A percentile compares a stretch with the other conserved stretches of the same genome.
phyloP scores from a whole-genome alignment of 2,797 vertebrate genomes.

The Gambusia yucatana region DNA sequence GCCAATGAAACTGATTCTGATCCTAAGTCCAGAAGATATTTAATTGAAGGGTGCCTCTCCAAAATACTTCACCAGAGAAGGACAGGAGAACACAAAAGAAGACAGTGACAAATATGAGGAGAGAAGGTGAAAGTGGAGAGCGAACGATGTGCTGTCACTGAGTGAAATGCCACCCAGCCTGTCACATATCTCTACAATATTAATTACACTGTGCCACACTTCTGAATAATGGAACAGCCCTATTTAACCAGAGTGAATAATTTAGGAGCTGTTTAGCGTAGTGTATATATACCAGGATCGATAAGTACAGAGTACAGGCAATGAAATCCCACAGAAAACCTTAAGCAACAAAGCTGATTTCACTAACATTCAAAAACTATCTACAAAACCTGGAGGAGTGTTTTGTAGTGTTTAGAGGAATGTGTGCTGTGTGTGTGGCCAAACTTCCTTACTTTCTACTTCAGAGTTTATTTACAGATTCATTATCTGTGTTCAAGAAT shows the following conservation, averaged over 20 bases:
- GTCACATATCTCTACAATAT: slow-evolving; percentile 86
- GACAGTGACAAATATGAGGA: slow-evolving; percentile 32
- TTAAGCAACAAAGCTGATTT: slow-evolving; percentile 61
- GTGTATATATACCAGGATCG: slow-evolving; percentile 84
- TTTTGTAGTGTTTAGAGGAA: background rate
- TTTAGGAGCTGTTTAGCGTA: slow-evolving; percentile 80
- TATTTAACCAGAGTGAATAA: slow-evolving; percentile 87
- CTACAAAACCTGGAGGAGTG: background rate
- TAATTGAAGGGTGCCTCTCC: slow-evolving; percentile 2
- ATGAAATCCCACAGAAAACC: slow-evolving; percentile 77
- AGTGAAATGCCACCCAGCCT: slow-evolving; percentile 78
- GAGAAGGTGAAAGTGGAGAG: slow-evolving; percentile 48
- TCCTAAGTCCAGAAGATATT: background rate
- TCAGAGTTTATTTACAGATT: slow-evolving; percentile 22
- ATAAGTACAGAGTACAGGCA: slow-evolving; percentile 79
- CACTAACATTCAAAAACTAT: slow-evolving; percentile 39
- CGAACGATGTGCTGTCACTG: slow-evolving; percentile 62
- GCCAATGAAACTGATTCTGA: background rate
- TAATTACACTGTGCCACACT: slow-evolving; percentile 84
- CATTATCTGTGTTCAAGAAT: slow-evolving; percentile 21
- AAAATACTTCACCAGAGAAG: slow-evolving; percentile 19
- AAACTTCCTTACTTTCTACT: background rate
- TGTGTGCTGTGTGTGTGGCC: slow-evolving; percentile 10
- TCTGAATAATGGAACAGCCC: slow-evolving; percentile 85
- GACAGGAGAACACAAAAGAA: slow-evolving; percentile 12